Conservation (phyloP, 2,797 vertebrate genomes). For the Fistularia commersonii region DNA sequence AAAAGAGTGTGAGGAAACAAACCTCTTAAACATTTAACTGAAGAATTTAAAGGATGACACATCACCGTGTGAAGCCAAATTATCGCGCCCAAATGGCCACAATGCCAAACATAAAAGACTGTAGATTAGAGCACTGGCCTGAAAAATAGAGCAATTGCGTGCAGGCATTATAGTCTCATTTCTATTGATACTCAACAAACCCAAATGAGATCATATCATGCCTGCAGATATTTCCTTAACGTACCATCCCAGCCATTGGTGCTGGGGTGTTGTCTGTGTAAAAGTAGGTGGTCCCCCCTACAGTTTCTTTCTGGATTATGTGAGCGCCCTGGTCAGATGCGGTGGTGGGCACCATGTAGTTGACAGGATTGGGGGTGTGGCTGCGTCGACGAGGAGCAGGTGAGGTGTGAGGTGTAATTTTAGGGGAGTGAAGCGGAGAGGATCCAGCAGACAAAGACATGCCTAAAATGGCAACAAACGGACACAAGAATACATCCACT, state of each 20-base stretch:
- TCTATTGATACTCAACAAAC: too few relatives aligned
- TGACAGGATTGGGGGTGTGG: constrained; percentile 97
- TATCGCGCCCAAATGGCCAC: accelerated
- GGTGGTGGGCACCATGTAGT: constrained; percentile 95
- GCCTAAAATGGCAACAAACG: constrained; percentile 75
- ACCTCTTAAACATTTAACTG: not conserved
- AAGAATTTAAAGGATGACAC: not conserved
- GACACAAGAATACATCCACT: not conserved
- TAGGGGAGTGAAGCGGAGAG: constrained; percentile 97
- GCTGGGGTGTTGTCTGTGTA: constrained; percentile 97
- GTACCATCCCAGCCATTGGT: constrained; percentile 95
- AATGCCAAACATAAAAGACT: not conserved
- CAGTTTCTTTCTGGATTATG: constrained; percentile 98
- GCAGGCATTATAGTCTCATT: too few relatives aligned
- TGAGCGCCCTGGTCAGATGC: constrained; percentile 86
- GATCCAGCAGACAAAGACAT: constrained; percentile 98
- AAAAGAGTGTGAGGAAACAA: constrained; percentile 6
- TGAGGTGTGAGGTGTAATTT: constrained; percentile 98
- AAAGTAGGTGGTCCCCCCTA: constrained; percentile 98
- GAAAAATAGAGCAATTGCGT: not conserved
- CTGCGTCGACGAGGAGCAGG: constrained; percentile 95
- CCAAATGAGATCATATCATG: too few relatives aligned
- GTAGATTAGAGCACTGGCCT: too few relatives aligned
- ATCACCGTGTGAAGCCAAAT: not conserved
- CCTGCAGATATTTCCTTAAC: constrained; percentile 18